These are phyloP conservation scores for Puntigrus tetrazona DNA, from an alignment of 2,113 vertebrate species.

Conservation along the genomic window DNA sequence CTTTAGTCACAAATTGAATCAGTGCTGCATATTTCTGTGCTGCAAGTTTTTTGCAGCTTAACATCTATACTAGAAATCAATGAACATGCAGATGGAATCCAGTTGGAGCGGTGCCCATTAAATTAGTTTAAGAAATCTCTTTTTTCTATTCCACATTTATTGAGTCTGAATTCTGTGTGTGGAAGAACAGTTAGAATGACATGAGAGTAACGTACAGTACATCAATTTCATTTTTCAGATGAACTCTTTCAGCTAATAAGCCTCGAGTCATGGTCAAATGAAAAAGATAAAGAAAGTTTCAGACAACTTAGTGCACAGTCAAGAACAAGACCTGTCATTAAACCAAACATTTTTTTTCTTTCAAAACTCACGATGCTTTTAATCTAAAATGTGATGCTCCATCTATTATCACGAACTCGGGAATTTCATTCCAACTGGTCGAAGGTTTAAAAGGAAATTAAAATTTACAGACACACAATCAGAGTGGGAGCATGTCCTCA, in stretches of 20 bases:
- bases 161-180: not conserved
- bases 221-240: not conserved
- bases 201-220: not conserved
- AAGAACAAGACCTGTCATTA: not conserved
- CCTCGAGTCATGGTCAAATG: not conserved
- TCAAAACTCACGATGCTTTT: not conserved
- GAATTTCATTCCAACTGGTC: not conserved
- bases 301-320: not conserved
- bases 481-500: not conserved
- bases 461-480: not conserved
- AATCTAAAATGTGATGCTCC: not conserved
- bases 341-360: not conserved
- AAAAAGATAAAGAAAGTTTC: constrained; percentile 23
- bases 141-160: not conserved
- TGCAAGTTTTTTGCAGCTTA: not conserved
- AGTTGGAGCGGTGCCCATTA: not conserved
- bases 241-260: not conserved
- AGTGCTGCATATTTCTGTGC: constrained; percentile 2
- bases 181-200: not conserved
- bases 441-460: not conserved
- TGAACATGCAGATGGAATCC: not conserved
- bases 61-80: not conserved
- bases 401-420: not conserved
- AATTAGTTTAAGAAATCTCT: not conserved
- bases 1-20: not conserved